These are phyloP conservation scores for Lepidostoma basale DNA, from an alignment of 1,140 invertebrate species.

Conservation along the genomic window DNA sequence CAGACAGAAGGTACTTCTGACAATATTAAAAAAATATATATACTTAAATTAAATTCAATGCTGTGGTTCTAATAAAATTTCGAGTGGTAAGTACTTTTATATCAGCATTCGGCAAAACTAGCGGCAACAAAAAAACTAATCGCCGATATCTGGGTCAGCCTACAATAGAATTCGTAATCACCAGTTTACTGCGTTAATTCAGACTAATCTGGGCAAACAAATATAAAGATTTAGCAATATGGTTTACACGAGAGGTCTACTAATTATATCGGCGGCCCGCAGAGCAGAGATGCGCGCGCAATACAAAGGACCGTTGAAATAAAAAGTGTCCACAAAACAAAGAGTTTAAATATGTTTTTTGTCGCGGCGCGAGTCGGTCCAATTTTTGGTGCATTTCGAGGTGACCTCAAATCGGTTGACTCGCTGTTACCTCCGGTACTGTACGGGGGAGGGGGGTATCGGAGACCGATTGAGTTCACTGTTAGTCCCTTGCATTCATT, in stretches of 20 bases:
- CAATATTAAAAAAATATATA: too few species aligned
- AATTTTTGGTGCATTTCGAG: slow-evolving; percentile 43
- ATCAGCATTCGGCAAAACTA: not conserved
- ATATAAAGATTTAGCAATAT: not conserved
- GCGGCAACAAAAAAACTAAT: not conserved
- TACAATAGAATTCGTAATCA: not conserved
- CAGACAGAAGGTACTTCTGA: too few species aligned
- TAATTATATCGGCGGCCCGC: not conserved
- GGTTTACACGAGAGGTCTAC: not conserved
- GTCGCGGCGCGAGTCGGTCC: slow-evolving; percentile 29
- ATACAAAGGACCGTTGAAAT: not conserved
- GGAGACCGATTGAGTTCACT: not conserved
- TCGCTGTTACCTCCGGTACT: slow-evolving; percentile 17
- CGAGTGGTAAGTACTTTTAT: too few species aligned
- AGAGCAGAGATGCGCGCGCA: not conserved
- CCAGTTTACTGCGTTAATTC: not conserved
- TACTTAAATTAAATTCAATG: too few species aligned
- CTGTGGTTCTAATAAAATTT: too few species aligned
- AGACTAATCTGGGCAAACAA: not conserved
- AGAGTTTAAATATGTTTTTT: slow-evolving; percentile 17
- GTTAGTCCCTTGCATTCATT: not conserved
- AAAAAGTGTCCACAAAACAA: slow-evolving; percentile 6
- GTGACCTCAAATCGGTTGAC: slow-evolving; percentile 44
- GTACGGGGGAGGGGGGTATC: not conserved
- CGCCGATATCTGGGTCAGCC: not conserved